phyloP scores from a whole-genome alignment of 35 echinoderm and acorn worm genomes.

The Patiria miniata region DNA sequence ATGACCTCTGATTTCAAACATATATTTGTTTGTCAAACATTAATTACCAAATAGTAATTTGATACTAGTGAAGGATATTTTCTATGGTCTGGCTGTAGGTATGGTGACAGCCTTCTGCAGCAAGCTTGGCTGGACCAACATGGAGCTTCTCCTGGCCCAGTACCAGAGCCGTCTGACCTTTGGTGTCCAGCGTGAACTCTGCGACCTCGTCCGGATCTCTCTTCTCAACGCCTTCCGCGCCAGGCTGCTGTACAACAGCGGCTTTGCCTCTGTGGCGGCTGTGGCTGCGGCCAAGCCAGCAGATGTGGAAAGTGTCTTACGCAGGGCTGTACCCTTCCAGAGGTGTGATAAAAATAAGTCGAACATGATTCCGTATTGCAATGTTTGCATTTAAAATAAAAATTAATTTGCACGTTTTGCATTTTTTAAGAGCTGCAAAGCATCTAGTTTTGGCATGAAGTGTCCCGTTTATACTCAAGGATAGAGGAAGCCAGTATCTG shows the following conservation, averaged over 20 bases:
- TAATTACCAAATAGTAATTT: too few relatives aligned
- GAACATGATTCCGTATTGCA: too few relatives aligned
- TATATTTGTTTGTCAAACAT: too few relatives aligned
- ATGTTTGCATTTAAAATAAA: too few relatives aligned
- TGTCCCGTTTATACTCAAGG: too few relatives aligned
- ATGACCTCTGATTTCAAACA: too few relatives aligned
- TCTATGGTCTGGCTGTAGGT: constrained; percentile 45
- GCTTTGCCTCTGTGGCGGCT: constrained; percentile 61
- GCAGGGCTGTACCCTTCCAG: constrained; percentile 87
- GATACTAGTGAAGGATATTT: too few relatives aligned
- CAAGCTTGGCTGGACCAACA: constrained; percentile 91
- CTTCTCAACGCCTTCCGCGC: constrained; percentile 96
- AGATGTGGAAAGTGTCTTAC: constrained; percentile 72
- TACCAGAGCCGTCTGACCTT: constrained; percentile 95
- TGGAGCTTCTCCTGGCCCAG: constrained; percentile 89
- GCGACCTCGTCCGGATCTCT: constrained; percentile 87
- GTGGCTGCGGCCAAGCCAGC: constrained; percentile 69
- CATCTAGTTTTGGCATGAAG: too few relatives aligned
- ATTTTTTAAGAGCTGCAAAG: background rate
- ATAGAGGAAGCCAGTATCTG: too few relatives aligned
- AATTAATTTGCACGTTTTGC: too few relatives aligned
- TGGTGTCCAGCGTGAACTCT: constrained; percentile 93
- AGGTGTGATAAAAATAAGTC: constrained; percentile 53
- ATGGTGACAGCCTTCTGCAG: constrained; percentile 99
- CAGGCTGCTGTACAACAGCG: constrained; percentile 82